A percentile compares a stretch with the other conserved stretches of the same genome.
These are phyloP conservation scores for Ornithoptera priamus DNA, from an alignment of 2,888 invertebrate genomes.

Conservation along the genomic window DNA sequence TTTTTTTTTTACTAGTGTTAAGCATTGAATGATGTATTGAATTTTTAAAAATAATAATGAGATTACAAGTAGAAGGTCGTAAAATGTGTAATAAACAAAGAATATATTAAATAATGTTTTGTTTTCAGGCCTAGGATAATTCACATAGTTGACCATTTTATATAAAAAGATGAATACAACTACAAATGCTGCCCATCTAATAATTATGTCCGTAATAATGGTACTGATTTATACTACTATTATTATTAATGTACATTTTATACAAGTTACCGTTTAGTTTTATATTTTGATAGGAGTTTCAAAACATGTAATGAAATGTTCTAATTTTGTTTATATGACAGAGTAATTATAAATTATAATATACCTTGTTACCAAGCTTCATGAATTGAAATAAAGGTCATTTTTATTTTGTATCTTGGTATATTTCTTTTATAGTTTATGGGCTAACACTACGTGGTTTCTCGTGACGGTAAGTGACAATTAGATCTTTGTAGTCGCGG, in stretches of 20 bases:
- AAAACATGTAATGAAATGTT: conserved; percentile 72
- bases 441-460: too few species aligned
- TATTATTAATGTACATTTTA: conserved; percentile 72
- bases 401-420: conserved; percentile 74
- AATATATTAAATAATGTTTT: conserved; percentile 35
- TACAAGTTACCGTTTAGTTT: conserved; percentile 78
- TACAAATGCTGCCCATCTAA: conserved; percentile 62
- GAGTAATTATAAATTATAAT: conserved; percentile 71
- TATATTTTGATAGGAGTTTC: conserved; percentile 72
- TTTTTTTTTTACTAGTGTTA: conserved; percentile 9
- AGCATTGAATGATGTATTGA: conserved; percentile 9
- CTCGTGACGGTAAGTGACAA: too few species aligned
- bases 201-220: conserved; percentile 52
- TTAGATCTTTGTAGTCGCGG: too few species aligned
- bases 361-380: conserved; percentile 80
- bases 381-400: conserved; percentile 78
- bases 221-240: conserved; percentile 72
- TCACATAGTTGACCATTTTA: conserved; percentile 66
- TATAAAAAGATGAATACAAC: conserved; percentile 62
- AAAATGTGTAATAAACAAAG: conserved; percentile 8
- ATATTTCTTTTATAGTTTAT: conserved; percentile 50
- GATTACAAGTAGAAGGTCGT: conserved; percentile 14
- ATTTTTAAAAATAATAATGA: conserved; percentile 13
- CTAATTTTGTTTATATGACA: conserved; percentile 69
- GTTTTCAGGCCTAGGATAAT: conserved; percentile 70